phyloP scores from a whole-genome alignment of 2,113 vertebrate species.

The Hippopotamus amphibius region DNA sequence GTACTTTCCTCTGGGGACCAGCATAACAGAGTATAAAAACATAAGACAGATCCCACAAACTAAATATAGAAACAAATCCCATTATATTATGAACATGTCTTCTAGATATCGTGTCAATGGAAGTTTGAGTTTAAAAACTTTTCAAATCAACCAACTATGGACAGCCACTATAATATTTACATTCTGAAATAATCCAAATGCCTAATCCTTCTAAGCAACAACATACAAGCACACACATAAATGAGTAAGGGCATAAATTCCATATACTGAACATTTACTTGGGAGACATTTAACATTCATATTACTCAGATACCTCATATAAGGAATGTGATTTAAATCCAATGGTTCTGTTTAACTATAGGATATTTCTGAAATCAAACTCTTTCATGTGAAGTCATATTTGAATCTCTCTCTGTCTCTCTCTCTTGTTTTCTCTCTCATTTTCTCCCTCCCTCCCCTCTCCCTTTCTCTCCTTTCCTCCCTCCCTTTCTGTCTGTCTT shows the following conservation, averaged over 20 bases:
- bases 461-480: background rate
- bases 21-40: background rate
- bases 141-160: background rate
- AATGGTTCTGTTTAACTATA: background rate
- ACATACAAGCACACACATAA: background rate
- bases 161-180: background rate
- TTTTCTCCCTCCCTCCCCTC: background rate
- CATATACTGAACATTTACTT: constrained; percentile 10
- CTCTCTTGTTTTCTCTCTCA: background rate
- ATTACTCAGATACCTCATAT: background rate
- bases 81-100: background rate
- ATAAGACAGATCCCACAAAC: background rate
- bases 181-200: background rate
- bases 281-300: background rate
- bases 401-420: background rate
- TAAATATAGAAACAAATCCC: background rate
- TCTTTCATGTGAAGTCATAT: constrained; percentile 10
- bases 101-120: background rate
- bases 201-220: background rate
- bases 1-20: background rate
- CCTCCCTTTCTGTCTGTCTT: background rate
- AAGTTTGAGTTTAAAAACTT: background rate
- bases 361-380: constrained; percentile 31
- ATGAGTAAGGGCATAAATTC: background rate
- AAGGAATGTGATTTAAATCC: constrained; percentile 34